These are phyloP conservation scores for Lineus longissimus DNA, from an alignment of 1,140 invertebrate species.

Conservation along the genomic window DNA sequence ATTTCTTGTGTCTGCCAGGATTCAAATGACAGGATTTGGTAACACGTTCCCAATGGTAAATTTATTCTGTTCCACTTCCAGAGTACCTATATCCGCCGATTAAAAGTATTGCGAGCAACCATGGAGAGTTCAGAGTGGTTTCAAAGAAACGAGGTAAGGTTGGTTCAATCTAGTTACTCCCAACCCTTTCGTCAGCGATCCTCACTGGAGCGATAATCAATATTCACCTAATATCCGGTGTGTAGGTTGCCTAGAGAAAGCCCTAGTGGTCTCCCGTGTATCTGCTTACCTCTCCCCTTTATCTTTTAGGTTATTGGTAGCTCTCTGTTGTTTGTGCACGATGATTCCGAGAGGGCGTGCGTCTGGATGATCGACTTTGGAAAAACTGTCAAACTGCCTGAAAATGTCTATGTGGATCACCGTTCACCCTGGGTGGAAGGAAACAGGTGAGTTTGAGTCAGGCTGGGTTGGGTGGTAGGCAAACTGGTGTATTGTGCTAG, in stretches of 20 bases:
- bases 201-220: not conserved
- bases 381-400: constrained; percentile 82
- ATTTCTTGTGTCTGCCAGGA: too few species aligned
- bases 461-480: too few species aligned
- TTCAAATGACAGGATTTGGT: too few species aligned
- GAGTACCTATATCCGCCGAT: constrained; percentile 21
- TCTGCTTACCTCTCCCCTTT: constrained; percentile 7
- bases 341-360: constrained; percentile 71
- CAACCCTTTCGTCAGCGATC: not conserved
- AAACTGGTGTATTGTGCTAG: too few species aligned
- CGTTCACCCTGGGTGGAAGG: constrained; percentile 84
- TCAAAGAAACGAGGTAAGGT: constrained; percentile 73
- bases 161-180: not conserved
- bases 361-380: constrained; percentile 99
- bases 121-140: constrained; percentile 81
- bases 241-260: not conserved
- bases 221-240: not conserved
- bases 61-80: too few species aligned
- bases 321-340: constrained; percentile 93
- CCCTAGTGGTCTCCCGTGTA: not conserved
- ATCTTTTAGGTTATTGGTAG: constrained; percentile 82
- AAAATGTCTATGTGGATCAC: constrained; percentile 73
- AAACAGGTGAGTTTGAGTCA: constrained; percentile 59
- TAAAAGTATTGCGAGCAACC: constrained; percentile 48
- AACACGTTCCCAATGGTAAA: too few species aligned